Evolutionary conservation across 2,797 vertebrate species (phyloP), one percentile per base, ranked within the genome.

Genomic region (Nannoperca obscura): DNA sequence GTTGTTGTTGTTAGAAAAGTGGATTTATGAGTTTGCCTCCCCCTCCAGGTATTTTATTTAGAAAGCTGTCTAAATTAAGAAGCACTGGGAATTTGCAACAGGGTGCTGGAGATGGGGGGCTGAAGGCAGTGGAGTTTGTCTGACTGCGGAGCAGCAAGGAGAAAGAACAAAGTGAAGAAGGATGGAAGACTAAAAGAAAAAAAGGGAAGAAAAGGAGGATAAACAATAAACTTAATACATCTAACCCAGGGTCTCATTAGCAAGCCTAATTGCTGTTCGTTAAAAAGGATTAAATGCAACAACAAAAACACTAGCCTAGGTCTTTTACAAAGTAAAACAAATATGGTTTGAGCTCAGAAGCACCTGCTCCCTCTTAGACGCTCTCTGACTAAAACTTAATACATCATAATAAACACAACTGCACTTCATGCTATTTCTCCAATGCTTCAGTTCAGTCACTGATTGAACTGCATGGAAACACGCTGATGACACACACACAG

Each of bases 251-350:
- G 76, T 88, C 88, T 94, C 91, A 94, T 94, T 95, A 94, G 89
- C 10, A 34, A 69, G 68, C 78, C 78, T 93, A 93, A 94, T 92
- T 93, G 85, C 82, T 81, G 81, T 89, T 91, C 58, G 72, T 91
- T 89, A 90, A 91, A 76, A 55, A 52, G 55, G 83, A 89, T 86
- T 87, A 89, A 91, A 86, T 84, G 60, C 24, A 2, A 27, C 24
- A 27, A 27, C 24, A 27, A 27, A 83, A 89, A 87, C 69, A 49
- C 82, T 42, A 36, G 71, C 64, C 80, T 76, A 82, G 82, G 79
- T 84, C 88, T 92, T 90, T 92, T 91, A 83, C 86, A 84, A 92
- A 93, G 86, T 83, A 89, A 93, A 95, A 93, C 92, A 94, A 93
- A 92, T 81, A 89, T 40, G 49, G 76, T 74, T 63, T 47, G 24